Conservation (phyloP, 2,113 vertebrate genomes). For the Heterotilapia buettikoferi region DNA sequence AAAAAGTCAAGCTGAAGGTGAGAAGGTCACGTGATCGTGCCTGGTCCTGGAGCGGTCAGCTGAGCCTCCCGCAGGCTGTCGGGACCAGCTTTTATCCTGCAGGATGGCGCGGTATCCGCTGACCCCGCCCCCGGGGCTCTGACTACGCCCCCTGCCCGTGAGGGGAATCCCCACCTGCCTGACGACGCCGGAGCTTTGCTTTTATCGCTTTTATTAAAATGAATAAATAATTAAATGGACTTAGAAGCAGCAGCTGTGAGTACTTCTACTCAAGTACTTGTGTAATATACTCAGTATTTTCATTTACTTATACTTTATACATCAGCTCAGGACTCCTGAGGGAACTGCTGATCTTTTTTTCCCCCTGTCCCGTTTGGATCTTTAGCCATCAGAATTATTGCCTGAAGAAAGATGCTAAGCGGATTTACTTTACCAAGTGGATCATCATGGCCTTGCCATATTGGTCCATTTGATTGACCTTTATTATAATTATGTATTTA, state of each 20-base stretch:
- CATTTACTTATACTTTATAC: background rate
- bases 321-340: background rate
- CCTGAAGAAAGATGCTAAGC: background rate
- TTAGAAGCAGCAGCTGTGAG: background rate
- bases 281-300: background rate
- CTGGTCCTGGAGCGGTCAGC: background rate
- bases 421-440: too few relatives aligned
- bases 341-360: background rate
- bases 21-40: background rate
- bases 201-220: background rate
- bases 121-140: background rate
- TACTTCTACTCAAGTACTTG: background rate
- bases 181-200: accelerated
- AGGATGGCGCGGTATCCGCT: background rate
- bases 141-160: accelerated
- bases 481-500: background rate
- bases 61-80: accelerated
- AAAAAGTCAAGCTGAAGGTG: background rate
- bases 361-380: background rate
- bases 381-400: background rate
- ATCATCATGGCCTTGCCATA: background rate
- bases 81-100: background rate
- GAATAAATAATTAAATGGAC: background rate
- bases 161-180: background rate
- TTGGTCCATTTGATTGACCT: background rate